A percentile compares a stretch with the other conserved stretches of the same genome.
phyloP scores from a whole-genome alignment of 2,888 invertebrate species.

The Drosophila phalerata region DNA sequence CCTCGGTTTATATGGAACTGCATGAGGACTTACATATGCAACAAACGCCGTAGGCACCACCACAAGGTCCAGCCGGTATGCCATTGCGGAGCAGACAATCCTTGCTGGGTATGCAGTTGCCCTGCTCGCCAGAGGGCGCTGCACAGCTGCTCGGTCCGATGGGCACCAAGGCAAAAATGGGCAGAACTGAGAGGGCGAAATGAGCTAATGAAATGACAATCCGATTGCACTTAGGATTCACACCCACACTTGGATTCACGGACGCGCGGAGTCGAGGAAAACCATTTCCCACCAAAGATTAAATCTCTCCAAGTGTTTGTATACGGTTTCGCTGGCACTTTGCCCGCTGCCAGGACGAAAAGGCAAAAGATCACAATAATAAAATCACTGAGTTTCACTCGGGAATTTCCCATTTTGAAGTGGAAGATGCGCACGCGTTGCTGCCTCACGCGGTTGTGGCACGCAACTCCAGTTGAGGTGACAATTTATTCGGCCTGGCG shows the following conservation, averaged over 20 bases:
- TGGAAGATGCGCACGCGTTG: conserved; percentile 48
- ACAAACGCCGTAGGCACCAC: conserved; percentile 86
- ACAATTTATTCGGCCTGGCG: conserved; percentile 73
- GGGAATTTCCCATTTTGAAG: conserved; percentile 16
- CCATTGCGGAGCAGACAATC: conserved; percentile 92
- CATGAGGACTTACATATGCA: conserved; percentile 82
- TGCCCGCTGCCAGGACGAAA: conserved; percentile 50
- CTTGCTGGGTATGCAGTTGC: conserved; percentile 90
- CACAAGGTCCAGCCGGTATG: conserved; percentile 91
- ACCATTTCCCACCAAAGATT: conserved; percentile 82
- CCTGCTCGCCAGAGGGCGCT: conserved; percentile 92
- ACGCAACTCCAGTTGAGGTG: conserved; percentile 52
- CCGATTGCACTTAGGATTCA: not conserved
- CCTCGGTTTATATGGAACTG: not conserved
- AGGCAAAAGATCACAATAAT: conserved; percentile 23
- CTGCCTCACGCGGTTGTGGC: conserved; percentile 60
- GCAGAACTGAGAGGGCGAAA: conserved; percentile 88
- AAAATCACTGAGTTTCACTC: conserved; percentile 24
- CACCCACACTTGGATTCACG: conserved; percentile 81
- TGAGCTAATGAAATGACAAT: conserved; percentile 14
- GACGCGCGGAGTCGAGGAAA: conserved; percentile 56
- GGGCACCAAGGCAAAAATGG: conserved; percentile 92
- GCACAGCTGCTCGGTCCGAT: conserved; percentile 92
- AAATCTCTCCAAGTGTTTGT: conserved; percentile 82
- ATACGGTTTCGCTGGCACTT: conserved; percentile 50